Percentiles rank a stretch among this genome's conserved stretches.
phyloP scores from a whole-genome alignment of 1,140 invertebrate species.

The Musca vetustissima region DNA sequence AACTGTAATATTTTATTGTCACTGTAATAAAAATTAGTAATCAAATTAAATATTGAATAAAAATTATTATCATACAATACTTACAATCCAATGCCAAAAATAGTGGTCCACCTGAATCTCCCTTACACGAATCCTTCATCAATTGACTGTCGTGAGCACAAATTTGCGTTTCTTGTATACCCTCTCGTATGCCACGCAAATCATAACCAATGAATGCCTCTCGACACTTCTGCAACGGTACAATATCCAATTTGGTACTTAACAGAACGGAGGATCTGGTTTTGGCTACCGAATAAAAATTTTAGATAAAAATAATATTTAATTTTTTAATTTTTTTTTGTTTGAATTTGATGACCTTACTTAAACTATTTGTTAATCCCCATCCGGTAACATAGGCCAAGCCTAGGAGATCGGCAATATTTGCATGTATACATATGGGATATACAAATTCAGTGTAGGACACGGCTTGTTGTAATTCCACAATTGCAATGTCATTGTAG shows the following conservation, averaged over 20 bases:
- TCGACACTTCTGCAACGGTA: constrained; percentile 33
- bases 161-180: constrained; percentile 50
- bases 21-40: not conserved
- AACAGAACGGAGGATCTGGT: constrained; percentile 34
- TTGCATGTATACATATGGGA: constrained; percentile 16
- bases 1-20: constrained; percentile 32
- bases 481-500: constrained; percentile 1
- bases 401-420: not conserved
- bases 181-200: constrained; percentile 7
- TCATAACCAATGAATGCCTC: not conserved
- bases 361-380: constrained; percentile 37
- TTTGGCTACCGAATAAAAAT: constrained; percentile 27
- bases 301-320: not conserved
- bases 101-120: constrained; percentile 70
- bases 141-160: constrained; percentile 59
- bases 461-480: constrained; percentile 7
- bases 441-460: not conserved
- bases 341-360: constrained; percentile 29
- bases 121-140: constrained; percentile 63
- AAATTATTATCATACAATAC: no score
- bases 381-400: constrained; percentile 38
- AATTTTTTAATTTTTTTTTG: not conserved
- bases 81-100: constrained; percentile 44
- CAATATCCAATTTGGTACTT: constrained; percentile 35
- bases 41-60: no score